Evolutionary conservation across 2,797 vertebrate genomes (phyloP).

Genomic region (Peromyscus attwateri): DNA sequence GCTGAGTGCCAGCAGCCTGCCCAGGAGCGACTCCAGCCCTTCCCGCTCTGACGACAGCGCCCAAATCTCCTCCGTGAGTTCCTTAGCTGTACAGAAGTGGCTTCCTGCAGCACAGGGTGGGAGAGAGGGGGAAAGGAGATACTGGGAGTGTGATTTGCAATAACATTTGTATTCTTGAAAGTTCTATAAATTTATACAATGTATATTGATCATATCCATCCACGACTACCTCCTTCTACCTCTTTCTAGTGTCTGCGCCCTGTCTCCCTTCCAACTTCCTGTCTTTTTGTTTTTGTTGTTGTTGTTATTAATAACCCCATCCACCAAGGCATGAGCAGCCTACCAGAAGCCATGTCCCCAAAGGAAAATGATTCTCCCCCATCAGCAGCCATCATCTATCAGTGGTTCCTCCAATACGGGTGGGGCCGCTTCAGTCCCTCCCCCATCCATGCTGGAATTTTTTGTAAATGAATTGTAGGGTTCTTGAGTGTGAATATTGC

Average conservation of each 20-base stretch:
- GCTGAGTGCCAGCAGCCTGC: slow-evolving; percentile 90
- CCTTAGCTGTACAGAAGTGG: slow-evolving; percentile 93
- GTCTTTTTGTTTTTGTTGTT: background rate
- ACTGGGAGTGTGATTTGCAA: background rate
- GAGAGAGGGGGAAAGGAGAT: slow-evolving; percentile 71
- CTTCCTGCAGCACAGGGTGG: slow-evolving; percentile 87
- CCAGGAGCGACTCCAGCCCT: slow-evolving; percentile 91
- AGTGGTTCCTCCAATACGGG: background rate
- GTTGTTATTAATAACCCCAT: background rate
- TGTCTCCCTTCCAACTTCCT: background rate
- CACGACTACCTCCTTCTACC: background rate
- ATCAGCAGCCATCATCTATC: background rate
- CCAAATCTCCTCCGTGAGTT: slow-evolving; percentile 92
- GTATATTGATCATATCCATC: background rate
- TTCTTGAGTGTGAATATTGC: background rate
- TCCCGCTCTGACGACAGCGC: slow-evolving; percentile 90
- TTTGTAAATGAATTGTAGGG: background rate
- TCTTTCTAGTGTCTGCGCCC: background rate
- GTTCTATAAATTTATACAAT: background rate
- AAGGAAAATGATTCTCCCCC: background rate
- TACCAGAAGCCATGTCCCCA: background rate
- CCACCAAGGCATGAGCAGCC: background rate
- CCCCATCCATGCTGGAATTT: background rate
- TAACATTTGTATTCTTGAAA: background rate
- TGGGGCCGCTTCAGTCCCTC: background rate